Percentiles rank a stretch among this genome's conserved stretches.
phyloP scores from a whole-genome alignment of 2,888 invertebrate species.

The Monochamus alternatus region DNA sequence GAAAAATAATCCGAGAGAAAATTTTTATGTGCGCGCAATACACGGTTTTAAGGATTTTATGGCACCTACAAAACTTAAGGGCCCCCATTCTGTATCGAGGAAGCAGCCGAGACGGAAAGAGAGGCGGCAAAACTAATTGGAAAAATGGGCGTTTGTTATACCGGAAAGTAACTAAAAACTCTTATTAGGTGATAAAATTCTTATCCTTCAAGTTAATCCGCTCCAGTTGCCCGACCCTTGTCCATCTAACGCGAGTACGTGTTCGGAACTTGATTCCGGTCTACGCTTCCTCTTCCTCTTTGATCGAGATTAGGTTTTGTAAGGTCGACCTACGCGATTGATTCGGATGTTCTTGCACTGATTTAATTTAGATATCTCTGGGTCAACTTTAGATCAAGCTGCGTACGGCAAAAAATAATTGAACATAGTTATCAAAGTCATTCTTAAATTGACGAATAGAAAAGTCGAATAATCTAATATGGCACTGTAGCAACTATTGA shows the following conservation, averaged over 20 bases:
- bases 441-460: too few relatives aligned
- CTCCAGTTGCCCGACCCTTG: constrained; percentile 36
- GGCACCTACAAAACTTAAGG: too few relatives aligned
- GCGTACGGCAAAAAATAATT: too few relatives aligned
- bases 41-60: too few relatives aligned
- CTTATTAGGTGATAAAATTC: constrained; percentile 40
- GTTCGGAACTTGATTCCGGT: constrained; percentile 37
- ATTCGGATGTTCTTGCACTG: constrained; percentile 19
- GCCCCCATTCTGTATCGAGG: too few relatives aligned
- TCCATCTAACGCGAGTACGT: constrained; percentile 40
- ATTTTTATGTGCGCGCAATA: too few relatives aligned
- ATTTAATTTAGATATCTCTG: constrained; percentile 34
- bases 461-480: too few relatives aligned
- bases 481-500: too few relatives aligned
- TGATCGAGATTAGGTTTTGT: constrained; percentile 32
- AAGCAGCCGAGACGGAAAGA: not conserved
- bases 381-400: constrained; percentile 6
- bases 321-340: constrained; percentile 28
- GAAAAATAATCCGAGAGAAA: too few relatives aligned
- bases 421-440: too few relatives aligned
- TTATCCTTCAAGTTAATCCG: constrained; percentile 29
- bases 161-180: constrained; percentile 35
- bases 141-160: constrained; percentile 31
- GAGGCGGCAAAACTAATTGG: constrained; percentile 20
- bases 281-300: constrained; percentile 15